phyloP scores from a whole-genome alignment of 2,888 invertebrate species.

The Geotrupes spiniger region DNA sequence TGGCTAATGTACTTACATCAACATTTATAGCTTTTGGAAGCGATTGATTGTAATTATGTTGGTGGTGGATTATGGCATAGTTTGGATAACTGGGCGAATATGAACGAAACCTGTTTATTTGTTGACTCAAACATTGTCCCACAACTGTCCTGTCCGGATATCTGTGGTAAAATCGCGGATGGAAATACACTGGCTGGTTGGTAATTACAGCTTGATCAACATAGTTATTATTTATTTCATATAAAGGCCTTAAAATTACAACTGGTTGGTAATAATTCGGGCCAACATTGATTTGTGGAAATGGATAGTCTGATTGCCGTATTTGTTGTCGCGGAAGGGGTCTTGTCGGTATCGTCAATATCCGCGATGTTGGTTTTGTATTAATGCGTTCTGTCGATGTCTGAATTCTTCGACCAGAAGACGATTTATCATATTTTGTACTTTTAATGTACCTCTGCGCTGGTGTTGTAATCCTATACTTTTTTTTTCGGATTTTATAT shows the following conservation, averaged over 20 bases:
- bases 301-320: not conserved
- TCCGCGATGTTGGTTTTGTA: not conserved
- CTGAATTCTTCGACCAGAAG: no score
- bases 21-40: not conserved
- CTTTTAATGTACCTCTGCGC: no score
- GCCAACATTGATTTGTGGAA: not conserved
- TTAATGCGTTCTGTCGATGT: not conserved
- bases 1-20: not conserved
- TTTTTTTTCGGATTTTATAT: no score
- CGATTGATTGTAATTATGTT: not conserved
- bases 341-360: not conserved
- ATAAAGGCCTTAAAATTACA: not conserved
- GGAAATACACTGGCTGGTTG: not conserved
- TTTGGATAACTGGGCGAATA: not conserved
- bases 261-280: slow-evolving; percentile 1
- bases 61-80: not conserved
- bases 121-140: not conserved
- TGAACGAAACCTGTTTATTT: not conserved
- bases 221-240: not conserved
- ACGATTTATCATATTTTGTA: no score
- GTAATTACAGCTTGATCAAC: not conserved
- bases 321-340: no score
- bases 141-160: not conserved
- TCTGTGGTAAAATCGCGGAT: not conserved
- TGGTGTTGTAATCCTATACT: no score